Evolutionary conservation across 1,140 invertebrate species (phyloP), one percentile per base, ranked within the genome.

Genomic region (Monomorium pharaonis): DNA sequence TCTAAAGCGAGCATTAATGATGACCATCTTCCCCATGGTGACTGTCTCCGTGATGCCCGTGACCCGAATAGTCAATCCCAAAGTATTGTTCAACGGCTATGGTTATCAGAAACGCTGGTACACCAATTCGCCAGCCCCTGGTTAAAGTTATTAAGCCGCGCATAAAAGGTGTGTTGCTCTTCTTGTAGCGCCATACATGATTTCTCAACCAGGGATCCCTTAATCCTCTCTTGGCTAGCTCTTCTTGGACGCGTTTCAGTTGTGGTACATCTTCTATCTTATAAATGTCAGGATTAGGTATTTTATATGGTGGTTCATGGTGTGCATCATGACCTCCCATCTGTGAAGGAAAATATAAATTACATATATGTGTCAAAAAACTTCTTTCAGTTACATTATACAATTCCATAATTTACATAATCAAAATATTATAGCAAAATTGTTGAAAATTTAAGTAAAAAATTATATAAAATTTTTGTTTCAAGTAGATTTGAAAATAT

Each of bases 201-300:
- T 98, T 98, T 90, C 97, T 96, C 18, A 98, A 94, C 98, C 98
- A 98, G 2, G 98, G 98, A 95, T 98, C 97, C 88, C 96, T 97
- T 0, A 98, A 93, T 24, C 98, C 98, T 91, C 96, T 96, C 44
- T 95, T 92, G 1, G 96, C 97, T 37, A 98, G 94, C 5, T 95
- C 95, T 81, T 96, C 92, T 93, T 97, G 95, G 1, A 97, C 93
- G 76, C 95, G 93, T 81, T 96, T 92, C 24, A 98, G 92, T 89
- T 97, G 93, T 14, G 96, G 96, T 16, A 95, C 94, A 90, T 97
- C 95, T 92, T 98, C 97, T 1, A 97, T 96, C 93, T 97, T 97
- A 91, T 97, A 98, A 27, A 96, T 96, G 78, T 94, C 95, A 88
- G 96, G 97, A 92, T 97, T 96, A 0, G 98, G 98, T 47, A 98